A percentile compares a stretch with the other conserved stretches of the same genome.
Conservation (phyloP, 2,888 invertebrate species). For the Molorchus minor region DNA sequence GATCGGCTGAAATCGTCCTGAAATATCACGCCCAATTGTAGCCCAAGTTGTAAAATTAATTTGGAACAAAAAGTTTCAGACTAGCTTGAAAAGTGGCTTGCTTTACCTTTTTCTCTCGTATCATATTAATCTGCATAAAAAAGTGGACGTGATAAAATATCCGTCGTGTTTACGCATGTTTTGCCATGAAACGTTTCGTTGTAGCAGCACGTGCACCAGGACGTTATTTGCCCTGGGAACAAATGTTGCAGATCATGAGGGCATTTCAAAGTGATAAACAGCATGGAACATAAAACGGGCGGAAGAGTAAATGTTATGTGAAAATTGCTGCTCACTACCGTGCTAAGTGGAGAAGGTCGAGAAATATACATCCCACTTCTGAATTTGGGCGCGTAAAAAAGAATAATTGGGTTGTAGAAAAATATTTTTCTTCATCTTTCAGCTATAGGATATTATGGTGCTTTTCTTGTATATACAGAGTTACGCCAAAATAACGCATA, state of each 20-base stretch:
- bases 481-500: too few relatives aligned
- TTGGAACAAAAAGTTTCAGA: conserved; percentile 14
- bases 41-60: conserved; percentile 19
- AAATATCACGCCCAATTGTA: conserved; percentile 7
- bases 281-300: background rate
- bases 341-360: too few relatives aligned
- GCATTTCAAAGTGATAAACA: background rate
- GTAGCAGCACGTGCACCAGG: background rate
- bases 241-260: background rate
- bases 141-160: background rate
- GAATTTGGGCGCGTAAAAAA: too few relatives aligned
- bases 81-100: background rate
- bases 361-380: too few relatives aligned
- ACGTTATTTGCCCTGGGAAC: conserved; percentile 1
- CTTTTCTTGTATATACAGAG: too few relatives aligned
- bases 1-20: conserved; percentile 12
- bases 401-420: too few relatives aligned
- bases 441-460: too few relatives aligned
- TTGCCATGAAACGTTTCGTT: conserved; percentile 1
- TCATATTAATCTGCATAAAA: conserved; percentile 4
- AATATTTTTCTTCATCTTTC: too few relatives aligned
- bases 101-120: background rate
- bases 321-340: background rate
- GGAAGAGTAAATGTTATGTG: background rate
- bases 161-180: background rate